A percentile compares a stretch with the other conserved stretches of the same genome.
phyloP scores from a whole-genome alignment of 2,797 vertebrate species.

The Vireo griseus region DNA sequence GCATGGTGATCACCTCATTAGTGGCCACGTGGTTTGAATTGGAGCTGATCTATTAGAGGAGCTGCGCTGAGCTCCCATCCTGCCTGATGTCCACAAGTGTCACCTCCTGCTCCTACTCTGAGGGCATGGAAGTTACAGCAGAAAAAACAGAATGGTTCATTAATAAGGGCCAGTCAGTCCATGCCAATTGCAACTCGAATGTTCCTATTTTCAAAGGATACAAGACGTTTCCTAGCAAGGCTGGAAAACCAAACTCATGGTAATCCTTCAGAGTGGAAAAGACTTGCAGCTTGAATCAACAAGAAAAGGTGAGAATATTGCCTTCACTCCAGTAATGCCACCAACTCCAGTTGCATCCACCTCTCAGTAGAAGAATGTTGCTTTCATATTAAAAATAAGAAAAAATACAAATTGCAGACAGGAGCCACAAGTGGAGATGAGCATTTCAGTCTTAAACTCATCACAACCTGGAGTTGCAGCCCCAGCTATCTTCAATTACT shows the following conservation, averaged over 20 bases:
- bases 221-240: not conserved
- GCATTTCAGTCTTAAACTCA: not conserved
- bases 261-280: conserved; percentile 18
- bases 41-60: not conserved
- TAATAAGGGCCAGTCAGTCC: not conserved
- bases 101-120: not conserved
- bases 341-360: not conserved
- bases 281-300: conserved; percentile 22
- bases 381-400: not conserved
- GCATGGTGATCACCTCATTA: not conserved
- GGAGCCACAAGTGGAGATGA: not conserved
- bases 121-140: not conserved
- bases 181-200: conserved; percentile 8
- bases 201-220: conserved; percentile 36
- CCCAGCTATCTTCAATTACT: not conserved
- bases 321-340: not conserved
- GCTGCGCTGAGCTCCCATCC: not conserved
- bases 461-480: not conserved
- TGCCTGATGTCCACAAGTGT: not conserved
- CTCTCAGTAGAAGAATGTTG: not conserved
- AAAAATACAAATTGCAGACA: not conserved
- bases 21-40: not conserved
- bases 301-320: not conserved
- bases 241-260: conserved; percentile 49
- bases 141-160: not conserved